Base-by-base conservation (phyloP, 2,797 vertebrate species). In the Aphelocoma californica region DNA sequence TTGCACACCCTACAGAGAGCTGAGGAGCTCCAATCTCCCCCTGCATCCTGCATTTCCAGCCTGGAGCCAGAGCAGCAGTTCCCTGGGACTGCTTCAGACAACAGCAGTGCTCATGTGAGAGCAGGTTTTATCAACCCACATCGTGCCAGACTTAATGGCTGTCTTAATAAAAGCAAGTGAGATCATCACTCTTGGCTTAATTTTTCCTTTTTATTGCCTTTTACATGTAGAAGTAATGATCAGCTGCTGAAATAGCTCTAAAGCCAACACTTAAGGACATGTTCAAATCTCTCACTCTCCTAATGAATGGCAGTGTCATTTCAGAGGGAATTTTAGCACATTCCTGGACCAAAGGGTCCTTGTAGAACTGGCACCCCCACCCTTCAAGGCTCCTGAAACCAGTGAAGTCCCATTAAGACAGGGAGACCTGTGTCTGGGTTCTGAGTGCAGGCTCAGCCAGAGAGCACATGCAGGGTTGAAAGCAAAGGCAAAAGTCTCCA, bases 181-280 rank as follows among this genome's bases (percentile, higher is more conserved):
- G 91, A 85, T 91, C 95, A 97, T 94, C 96, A 83, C 72, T 95
- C 94, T 88, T 94, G 79, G 70, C 84, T 71, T 92, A 93, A 85
- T 92, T 93, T 81, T 83, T 83, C 88, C 90, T 89, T 87, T 96
- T 93, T 87, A 94, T 88, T 94, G 88, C 88, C 62, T 95, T 86
- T 93, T 84, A 88, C 86, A 70, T 42, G 85, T 73, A 82, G 67
- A 90, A 90, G 88, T 93, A 92, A 95, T 67, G 93, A 90, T 94
- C 93, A 83, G 84, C 84, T 86, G 72, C 84, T 97, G 93, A 93
- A 94, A 91, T 57, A 81, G 58, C 75, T 88, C 93, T 80, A 75
- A 64, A 88, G 89, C 92, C 84, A 86, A 81, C 81, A 72, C 36
- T 94, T 81, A 69, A 47, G 69, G 95, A 86, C 47, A 20, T 51